A percentile compares a stretch with the other conserved stretches of the same genome.
Evolutionary conservation across 2,888 invertebrate genomes (phyloP).

Genomic region (Ceramica pisi): DNA sequence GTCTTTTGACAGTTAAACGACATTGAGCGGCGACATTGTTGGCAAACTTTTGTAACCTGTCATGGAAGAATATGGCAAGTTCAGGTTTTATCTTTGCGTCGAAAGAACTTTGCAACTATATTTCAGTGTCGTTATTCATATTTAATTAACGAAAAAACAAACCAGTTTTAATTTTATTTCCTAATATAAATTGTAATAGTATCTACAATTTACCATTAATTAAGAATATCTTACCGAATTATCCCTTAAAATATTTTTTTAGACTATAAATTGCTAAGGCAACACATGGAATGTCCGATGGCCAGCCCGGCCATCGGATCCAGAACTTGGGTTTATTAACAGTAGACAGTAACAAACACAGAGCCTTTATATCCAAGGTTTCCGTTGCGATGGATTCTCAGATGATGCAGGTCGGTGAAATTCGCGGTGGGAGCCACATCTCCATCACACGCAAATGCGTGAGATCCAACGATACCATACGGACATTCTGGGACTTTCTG

Average conservation of each 20-base stretch:
- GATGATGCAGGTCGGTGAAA: not conserved
- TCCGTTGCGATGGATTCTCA: constrained; percentile 11
- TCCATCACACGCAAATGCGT: not conserved
- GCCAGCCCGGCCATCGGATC: not conserved
- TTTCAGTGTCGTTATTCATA: not conserved
- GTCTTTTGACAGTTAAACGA: not conserved
- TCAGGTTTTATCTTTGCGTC: not conserved
- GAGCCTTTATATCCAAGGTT: not conserved
- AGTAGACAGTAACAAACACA: not conserved
- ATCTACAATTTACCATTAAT: not conserved
- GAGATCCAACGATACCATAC: not conserved
- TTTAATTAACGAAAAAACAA: not conserved
- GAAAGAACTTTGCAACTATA: not conserved
- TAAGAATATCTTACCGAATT: not conserved
- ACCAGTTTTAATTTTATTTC: not conserved
- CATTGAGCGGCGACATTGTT: not conserved
- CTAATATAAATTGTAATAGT: not conserved
- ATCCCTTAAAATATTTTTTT: not conserved
- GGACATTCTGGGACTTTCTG: not conserved
- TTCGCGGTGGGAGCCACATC: not conserved
- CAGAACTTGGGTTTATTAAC: not conserved
- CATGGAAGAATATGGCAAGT: not conserved
- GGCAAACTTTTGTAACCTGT: not conserved
- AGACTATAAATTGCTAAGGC: not conserved
- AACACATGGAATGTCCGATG: constrained; percentile 1